Conservation (phyloP, 2,113 vertebrate species). For the Phalacrocorax aristotelis region DNA sequence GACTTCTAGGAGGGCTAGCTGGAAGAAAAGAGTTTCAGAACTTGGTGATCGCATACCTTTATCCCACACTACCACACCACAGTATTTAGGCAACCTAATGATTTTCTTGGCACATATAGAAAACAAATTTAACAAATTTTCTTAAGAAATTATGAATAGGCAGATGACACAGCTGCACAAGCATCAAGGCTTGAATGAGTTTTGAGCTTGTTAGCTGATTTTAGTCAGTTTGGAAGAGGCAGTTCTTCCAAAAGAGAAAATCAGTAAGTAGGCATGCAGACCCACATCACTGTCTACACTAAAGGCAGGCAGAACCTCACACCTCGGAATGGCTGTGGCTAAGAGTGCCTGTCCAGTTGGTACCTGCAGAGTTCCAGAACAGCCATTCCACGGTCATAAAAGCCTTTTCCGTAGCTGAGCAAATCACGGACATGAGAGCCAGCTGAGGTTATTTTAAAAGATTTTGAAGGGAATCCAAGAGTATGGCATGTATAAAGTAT, state of each 20-base stretch:
- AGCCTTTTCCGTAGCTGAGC: not conserved
- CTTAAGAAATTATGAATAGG: not conserved
- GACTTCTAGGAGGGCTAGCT: not conserved
- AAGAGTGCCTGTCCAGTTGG: not conserved
- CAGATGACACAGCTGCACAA: not conserved
- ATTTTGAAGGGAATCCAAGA: not conserved
- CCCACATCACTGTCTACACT: not conserved
- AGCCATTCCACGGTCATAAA: fast-evolving
- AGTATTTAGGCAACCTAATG: not conserved
- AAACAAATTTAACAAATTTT: not conserved
- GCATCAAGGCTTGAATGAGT: not conserved
- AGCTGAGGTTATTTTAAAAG: not conserved
- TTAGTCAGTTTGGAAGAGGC: not conserved
- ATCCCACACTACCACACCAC: not conserved
- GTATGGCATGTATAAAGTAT: not conserved
- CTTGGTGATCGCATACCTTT: not conserved
- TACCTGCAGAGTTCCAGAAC: not conserved
- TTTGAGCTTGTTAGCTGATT: not conserved
- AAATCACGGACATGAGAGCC: not conserved
- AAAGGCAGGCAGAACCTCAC: not conserved
- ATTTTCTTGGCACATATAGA: not conserved
- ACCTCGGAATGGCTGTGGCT: not conserved
- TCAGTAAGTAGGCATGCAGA: not conserved
- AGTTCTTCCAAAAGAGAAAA: not conserved
- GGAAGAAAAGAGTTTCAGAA: not conserved